phyloP scores from a whole-genome alignment of 2,797 vertebrate genomes.

The Lemur catta region DNA sequence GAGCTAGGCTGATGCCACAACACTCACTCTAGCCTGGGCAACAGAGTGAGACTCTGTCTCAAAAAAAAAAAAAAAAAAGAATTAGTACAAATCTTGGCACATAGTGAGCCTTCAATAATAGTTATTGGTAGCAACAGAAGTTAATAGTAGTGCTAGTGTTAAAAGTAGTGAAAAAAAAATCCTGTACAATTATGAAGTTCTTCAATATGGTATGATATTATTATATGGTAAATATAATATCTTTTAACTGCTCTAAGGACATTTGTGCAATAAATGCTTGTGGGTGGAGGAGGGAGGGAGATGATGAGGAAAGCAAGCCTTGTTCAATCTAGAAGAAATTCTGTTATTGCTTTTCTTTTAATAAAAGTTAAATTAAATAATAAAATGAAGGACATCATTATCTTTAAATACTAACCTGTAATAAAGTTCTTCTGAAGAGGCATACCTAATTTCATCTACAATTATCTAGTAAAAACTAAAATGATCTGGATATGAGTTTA shows the following conservation, averaged over 20 bases:
- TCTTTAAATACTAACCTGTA: constrained; percentile 17
- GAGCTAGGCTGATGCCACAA: too few species aligned
- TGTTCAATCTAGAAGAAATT: neutral
- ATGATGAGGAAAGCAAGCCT: neutral
- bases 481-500: neutral
- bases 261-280: neutral
- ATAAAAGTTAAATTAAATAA: constrained; percentile 30
- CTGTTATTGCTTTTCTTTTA: neutral
- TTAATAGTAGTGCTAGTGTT: neutral
- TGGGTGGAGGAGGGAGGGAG: neutral
- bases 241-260: neutral
- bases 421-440: constrained; percentile 11
- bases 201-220: neutral
- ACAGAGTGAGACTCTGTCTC: too few species aligned
- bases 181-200: neutral
- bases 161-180: neutral
- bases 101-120: neutral
- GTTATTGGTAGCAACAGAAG: neutral
- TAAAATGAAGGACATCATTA: neutral
- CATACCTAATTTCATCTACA: neutral
- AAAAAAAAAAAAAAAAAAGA: too few species aligned
- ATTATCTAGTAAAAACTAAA: neutral
- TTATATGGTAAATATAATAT: neutral
- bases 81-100: neutral
- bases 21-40: too few species aligned